phyloP scores from a whole-genome alignment of 1,140 invertebrate species.

The Drosophila pruinosa region DNA sequence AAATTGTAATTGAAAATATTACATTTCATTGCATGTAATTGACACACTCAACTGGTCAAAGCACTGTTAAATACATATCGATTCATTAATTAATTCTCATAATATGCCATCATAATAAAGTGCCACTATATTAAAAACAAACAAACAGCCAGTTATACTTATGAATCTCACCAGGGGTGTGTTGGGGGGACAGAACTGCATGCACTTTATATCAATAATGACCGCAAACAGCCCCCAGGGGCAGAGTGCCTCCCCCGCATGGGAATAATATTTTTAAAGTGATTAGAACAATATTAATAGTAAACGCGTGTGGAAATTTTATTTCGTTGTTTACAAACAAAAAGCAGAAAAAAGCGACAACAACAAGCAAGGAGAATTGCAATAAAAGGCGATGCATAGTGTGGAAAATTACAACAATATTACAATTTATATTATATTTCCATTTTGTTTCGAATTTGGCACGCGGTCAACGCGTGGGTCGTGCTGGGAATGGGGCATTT shows the following conservation, averaged over 20 bases:
- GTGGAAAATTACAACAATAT: constrained; percentile 70
- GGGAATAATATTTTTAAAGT: constrained; percentile 39
- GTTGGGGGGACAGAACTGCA: not conserved
- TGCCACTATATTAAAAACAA: not conserved
- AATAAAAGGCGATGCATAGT: constrained; percentile 21
- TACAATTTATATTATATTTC: constrained; percentile 23
- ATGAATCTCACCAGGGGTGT: not conserved
- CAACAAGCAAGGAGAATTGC: not conserved
- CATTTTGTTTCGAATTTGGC: constrained; percentile 43
- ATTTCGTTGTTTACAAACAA: constrained; percentile 40
- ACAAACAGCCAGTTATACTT: not conserved
- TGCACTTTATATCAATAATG: too few species aligned
- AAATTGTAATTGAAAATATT: too few species aligned
- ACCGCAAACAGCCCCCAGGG: not conserved
- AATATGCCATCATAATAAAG: not conserved
- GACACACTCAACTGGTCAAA: not conserved
- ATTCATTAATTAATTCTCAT: not conserved
- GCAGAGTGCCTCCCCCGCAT: constrained; percentile 3
- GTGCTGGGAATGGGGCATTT: too few species aligned
- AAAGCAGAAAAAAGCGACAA: constrained; percentile 17
- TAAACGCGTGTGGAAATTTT: constrained; percentile 54
- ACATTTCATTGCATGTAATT: not conserved
- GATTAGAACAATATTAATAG: constrained; percentile 26
- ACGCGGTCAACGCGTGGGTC: constrained; percentile 50
- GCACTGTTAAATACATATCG: not conserved